Conservation (phyloP, 2,113 vertebrate genomes). For the Vidua chalybeata region DNA sequence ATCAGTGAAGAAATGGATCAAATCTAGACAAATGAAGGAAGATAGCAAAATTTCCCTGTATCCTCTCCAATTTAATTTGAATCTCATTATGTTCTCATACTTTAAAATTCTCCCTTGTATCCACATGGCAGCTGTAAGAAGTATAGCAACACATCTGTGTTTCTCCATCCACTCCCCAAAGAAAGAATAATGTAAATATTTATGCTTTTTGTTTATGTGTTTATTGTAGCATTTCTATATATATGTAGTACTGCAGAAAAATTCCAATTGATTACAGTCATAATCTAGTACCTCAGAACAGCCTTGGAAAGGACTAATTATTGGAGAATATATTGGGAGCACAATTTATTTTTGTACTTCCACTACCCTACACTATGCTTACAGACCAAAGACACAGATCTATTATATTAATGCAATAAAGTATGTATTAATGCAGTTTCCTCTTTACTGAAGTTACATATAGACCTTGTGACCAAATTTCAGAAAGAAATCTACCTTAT, state of each 20-base stretch:
- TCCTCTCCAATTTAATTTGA: not conserved
- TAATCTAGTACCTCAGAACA: not conserved
- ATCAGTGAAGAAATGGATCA: not conserved
- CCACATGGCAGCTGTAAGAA: not conserved
- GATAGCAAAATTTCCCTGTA: not conserved
- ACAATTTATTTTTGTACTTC: not conserved
- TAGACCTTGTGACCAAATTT: not conserved
- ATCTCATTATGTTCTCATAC: not conserved
- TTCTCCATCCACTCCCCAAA: not conserved
- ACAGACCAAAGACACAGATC: not conserved
- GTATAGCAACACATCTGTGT: not conserved
- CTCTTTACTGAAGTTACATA: not conserved
- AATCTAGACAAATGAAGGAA: not conserved
- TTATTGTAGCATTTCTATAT: not conserved
- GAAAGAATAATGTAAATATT: not conserved
- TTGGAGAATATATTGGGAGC: fast-evolving
- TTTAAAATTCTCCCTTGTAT: not conserved
- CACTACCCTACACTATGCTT: fast-evolving
- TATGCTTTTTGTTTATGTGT: not conserved
- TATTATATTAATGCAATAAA: not conserved
- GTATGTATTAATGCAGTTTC: not conserved
- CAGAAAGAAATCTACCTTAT: not conserved
- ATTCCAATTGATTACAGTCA: not conserved
- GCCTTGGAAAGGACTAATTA: not conserved
- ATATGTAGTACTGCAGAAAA: not conserved